Conservation (phyloP, 2,888 invertebrate genomes). For the Caenorhabditis wallacei region DNA sequence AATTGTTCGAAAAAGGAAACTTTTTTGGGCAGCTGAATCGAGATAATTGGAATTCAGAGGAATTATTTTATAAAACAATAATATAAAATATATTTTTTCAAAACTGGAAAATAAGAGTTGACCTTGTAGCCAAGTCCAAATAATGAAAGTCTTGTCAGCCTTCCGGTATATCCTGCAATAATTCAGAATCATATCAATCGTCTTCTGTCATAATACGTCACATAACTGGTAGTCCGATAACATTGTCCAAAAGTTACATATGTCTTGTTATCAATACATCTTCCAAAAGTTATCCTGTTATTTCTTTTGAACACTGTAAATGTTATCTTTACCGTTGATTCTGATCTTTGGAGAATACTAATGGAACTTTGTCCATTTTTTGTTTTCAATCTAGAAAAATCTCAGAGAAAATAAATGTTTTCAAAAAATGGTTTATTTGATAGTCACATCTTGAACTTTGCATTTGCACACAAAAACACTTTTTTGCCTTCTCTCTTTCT, state of each 20-base stretch:
- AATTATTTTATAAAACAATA: too few relatives aligned
- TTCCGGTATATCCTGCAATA: not conserved
- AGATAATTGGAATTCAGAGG: too few relatives aligned
- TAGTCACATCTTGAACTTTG: not conserved
- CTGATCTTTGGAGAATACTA: conserved; percentile 1
- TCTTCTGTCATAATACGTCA: not conserved
- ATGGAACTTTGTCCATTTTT: conserved; percentile 12
- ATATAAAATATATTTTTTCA: too few relatives aligned
- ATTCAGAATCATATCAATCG: not conserved
- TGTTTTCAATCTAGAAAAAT: not conserved
- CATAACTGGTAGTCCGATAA: not conserved
- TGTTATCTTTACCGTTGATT: not conserved
- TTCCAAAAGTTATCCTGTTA: conserved; percentile 15
- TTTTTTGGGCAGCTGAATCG: too few relatives aligned
- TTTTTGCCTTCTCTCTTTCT: too few relatives aligned
- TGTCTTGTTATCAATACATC: not conserved
- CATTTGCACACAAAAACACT: too few relatives aligned
- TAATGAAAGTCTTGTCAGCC: too few relatives aligned
- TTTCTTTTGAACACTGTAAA: not conserved
- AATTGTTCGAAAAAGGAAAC: too few relatives aligned
- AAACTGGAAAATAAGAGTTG: too few relatives aligned
- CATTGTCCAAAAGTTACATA: not conserved
- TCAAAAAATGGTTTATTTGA: not conserved
- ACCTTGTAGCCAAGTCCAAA: too few relatives aligned
- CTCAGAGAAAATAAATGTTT: not conserved